phyloP scores from a whole-genome alignment of 2,888 invertebrate genomes.

The Gasteruption jaculator region DNA sequence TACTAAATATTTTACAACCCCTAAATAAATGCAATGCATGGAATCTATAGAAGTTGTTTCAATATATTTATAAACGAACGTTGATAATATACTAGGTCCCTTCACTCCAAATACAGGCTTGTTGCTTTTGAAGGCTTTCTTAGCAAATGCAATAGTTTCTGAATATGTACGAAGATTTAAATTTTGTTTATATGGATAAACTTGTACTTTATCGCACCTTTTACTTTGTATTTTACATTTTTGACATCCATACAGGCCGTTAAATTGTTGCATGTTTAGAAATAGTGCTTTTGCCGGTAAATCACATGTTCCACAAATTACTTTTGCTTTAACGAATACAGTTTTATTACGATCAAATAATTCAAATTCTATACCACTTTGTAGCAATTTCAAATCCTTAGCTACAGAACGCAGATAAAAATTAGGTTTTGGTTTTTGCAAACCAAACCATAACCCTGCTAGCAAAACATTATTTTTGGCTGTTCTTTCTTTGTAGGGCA shows the following conservation, averaged over 20 bases:
- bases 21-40: constrained; percentile 20
- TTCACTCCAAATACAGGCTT: constrained; percentile 16
- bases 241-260: constrained; percentile 15
- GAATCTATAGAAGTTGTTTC: constrained; percentile 16
- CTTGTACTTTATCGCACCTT: background rate
- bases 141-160: constrained; percentile 10
- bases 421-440: constrained; percentile 18
- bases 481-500: too few species aligned
- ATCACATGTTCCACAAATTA: constrained; percentile 17
- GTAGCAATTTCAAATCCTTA: too few species aligned
- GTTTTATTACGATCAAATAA: constrained; percentile 1
- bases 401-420: constrained; percentile 17
- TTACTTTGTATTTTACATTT: constrained; percentile 14
- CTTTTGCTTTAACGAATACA: constrained; percentile 7
- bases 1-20: constrained; percentile 10
- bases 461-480: constrained; percentile 25
- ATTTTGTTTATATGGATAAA: constrained; percentile 15
- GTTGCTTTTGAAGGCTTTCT: constrained; percentile 8
- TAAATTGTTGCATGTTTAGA: constrained; percentile 16
- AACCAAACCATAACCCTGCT: constrained; percentile 25
- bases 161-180: constrained; percentile 12
- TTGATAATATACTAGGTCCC: constrained; percentile 15
- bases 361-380: constrained; percentile 10
- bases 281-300: constrained; percentile 21
- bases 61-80: constrained; percentile 11